Evolutionary conservation across 2,113 vertebrate genomes (phyloP).

Genomic region (Plecturocebus donacophilus): DNA sequence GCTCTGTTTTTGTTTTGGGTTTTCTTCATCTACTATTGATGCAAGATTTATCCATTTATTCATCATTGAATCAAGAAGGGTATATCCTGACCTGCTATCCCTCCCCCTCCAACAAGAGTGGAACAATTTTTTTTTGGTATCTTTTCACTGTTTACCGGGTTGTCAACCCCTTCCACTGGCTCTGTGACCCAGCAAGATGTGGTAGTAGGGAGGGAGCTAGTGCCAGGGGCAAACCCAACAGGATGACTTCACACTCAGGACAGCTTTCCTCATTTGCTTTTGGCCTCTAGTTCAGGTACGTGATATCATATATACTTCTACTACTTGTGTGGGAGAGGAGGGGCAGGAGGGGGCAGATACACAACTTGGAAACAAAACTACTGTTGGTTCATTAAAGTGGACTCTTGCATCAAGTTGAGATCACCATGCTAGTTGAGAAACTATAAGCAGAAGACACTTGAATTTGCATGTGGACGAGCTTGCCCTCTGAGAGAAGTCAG

Average conservation of each 20-base stretch:
- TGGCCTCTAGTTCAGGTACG: constrained; percentile 14
- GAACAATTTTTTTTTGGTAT: neutral
- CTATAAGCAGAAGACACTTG: neutral
- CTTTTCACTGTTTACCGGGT: constrained; percentile 8
- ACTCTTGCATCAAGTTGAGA: neutral
- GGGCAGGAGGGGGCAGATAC: neutral
- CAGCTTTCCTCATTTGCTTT: constrained; percentile 9
- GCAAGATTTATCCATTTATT: neutral
- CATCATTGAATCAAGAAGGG: neutral
- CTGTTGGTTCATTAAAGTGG: constrained; percentile 5
- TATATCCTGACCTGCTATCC: neutral
- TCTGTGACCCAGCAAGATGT: neutral
- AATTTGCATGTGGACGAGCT: neutral
- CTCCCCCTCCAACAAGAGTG: neutral
- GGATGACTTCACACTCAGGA: neutral
- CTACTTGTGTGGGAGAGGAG: neutral
- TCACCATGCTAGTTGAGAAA: constrained; percentile 28
- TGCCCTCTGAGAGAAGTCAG: neutral
- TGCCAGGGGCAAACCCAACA: neutral
- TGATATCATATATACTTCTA: neutral
- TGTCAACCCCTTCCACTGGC: neutral
- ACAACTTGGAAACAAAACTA: neutral
- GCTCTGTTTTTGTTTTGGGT: constrained; percentile 39
- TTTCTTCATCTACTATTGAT: constrained; percentile 18
- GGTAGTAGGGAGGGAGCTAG: neutral